Evolutionary conservation across 1,140 invertebrate species (phyloP), one percentile per base, ranked within the genome.

Genomic region (Chironomus tepperi): DNA sequence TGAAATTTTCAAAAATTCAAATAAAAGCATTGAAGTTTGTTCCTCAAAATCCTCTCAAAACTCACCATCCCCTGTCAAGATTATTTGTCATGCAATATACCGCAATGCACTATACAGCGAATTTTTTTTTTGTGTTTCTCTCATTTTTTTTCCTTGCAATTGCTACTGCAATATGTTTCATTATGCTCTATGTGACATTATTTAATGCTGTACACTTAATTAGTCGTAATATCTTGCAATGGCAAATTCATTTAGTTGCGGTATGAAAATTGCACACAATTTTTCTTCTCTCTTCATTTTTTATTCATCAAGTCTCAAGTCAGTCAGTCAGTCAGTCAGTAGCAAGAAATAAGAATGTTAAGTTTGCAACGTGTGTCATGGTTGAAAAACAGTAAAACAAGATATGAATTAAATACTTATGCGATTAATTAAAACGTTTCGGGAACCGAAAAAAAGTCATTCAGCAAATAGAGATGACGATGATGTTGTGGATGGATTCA

Each of bases 241-340:
- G 65, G 19, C 65, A 70, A 70, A 70, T 70, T 70, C 47, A 57
- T 57, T 57, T 57, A 57, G 47, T 57, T 57, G 47, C 47, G 47
- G 47, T 57, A 57, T 57, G 47, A 57, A 57, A 57, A 57, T 57
- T 57, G 47, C 47, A 57, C 47, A n/a, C 47, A 57, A 34, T 34
- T 34, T 34, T 34, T 34, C 24, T 34, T 5, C 24, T 34, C 24
- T 34, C 24, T 34, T 34, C 24, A 34, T 34, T 34, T 34, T 34
- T 34, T 34, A 34, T 34, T 34, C 24, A 34, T 34, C 24, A 34
- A 34, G 24, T 34, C 24, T 34, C 24, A 34, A 34, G 24, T 2
- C 24, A 34, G 2, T 34, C 5, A 1, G 24, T 34, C 24, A 34
- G 24, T 34, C 24, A 34, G 24, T 5, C 24, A 34, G 24, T 34